Percentiles rank a stretch among this genome's conserved stretches.
Evolutionary conservation across 1,140 invertebrate genomes (phyloP).

Genomic region (Zaprionus capensis): DNA sequence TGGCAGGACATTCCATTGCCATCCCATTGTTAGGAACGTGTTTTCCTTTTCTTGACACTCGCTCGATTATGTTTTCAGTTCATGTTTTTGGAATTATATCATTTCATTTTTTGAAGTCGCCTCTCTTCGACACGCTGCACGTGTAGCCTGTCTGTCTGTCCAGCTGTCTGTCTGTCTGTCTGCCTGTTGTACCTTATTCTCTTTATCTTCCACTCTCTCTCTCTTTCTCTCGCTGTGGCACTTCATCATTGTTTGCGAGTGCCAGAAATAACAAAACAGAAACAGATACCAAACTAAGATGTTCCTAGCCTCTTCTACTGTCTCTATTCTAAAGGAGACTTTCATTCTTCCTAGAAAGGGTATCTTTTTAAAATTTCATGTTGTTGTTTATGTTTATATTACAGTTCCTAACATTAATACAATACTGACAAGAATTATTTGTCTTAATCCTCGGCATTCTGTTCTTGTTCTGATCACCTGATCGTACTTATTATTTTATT

Average conservation of each 20-base stretch:
- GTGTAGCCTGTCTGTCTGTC: conserved; percentile 6
- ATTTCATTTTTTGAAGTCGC: conserved; percentile 71
- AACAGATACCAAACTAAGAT: background rate
- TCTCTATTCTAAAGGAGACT: too few relatives aligned
- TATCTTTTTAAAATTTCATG: too few relatives aligned
- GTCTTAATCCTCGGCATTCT: too few relatives aligned
- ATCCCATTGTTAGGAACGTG: conserved; percentile 36
- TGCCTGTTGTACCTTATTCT: conserved; percentile 6
- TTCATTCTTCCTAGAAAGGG: too few relatives aligned
- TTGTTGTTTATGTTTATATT: too few relatives aligned
- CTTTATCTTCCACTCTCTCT: conserved; percentile 7
- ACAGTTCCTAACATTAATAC: too few relatives aligned
- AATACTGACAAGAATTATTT: too few relatives aligned
- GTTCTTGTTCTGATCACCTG: too few relatives aligned
- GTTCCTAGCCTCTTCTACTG: background rate
- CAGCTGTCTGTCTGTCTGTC: conserved; percentile 11
- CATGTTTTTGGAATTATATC: conserved; percentile 82
- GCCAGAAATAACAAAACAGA: background rate
- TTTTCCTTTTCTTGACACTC: conserved; percentile 73
- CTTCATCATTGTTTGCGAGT: conserved; percentile 70
- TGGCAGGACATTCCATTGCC: conserved; percentile 18
- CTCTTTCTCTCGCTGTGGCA: conserved; percentile 24
- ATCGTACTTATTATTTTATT: too few relatives aligned
- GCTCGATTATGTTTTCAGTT: conserved; percentile 80
- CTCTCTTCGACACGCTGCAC: conserved; percentile 35